A percentile compares a stretch with the other conserved stretches of the same genome.
These are phyloP conservation scores for Hypotaenidia philippensis DNA, from an alignment of 2,797 vertebrate species.

Conservation along the genomic window DNA sequence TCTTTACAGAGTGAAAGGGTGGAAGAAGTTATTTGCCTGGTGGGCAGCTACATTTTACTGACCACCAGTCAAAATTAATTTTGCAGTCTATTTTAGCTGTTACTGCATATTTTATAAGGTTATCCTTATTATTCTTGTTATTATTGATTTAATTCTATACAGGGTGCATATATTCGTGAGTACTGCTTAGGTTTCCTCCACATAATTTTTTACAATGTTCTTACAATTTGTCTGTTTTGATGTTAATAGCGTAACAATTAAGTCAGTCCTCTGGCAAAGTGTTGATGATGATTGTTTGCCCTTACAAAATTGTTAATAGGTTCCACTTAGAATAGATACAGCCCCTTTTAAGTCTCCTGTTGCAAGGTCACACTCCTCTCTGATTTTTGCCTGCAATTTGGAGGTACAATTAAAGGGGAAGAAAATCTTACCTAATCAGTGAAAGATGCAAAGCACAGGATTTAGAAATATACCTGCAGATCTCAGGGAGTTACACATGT, in stretches of 20 bases:
- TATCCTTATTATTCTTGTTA: neutral
- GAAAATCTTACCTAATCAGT: neutral
- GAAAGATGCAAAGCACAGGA: neutral
- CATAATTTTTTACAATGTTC: neutral
- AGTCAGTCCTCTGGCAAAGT: neutral
- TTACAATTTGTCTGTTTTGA: neutral
- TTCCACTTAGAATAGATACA: neutral
- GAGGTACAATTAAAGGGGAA: neutral
- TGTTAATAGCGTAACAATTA: neutral
- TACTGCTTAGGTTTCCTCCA: neutral
- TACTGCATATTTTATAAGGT: neutral
- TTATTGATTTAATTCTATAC: neutral
- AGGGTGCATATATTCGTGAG: accelerated
- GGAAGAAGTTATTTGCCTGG: neutral
- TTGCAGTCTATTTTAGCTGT: neutral
- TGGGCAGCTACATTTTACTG: neutral
- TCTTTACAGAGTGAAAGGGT: neutral
- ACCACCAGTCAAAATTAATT: neutral
- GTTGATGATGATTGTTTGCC: neutral
- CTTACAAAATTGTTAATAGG: neutral
- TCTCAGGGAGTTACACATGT: neutral
- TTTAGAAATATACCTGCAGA: neutral
- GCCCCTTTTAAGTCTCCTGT: neutral
- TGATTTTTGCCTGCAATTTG: neutral
- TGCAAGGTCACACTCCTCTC: neutral